Evolutionary conservation across 2,113 vertebrate species (phyloP).

Genomic region (Arvicanthis niloticus): DNA sequence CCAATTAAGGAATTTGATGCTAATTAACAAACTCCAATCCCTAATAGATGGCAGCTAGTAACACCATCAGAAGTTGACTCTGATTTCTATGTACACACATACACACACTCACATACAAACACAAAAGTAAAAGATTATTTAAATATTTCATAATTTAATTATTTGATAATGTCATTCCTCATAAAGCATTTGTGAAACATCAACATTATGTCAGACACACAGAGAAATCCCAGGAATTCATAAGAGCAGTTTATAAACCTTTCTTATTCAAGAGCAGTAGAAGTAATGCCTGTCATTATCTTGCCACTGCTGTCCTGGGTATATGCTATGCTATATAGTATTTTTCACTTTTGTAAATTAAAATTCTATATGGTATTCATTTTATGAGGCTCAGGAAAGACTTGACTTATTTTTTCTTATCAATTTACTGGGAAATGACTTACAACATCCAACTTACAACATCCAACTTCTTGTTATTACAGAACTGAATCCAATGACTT

Average conservation of each 20-base stretch:
- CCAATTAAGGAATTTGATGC: background rate
- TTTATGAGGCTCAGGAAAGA: background rate
- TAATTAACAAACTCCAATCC: background rate
- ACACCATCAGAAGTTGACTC: background rate
- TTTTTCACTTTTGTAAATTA: conserved; percentile 11
- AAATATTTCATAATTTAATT: background rate
- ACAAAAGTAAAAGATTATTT: background rate
- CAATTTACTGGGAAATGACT: background rate
- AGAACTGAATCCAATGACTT: background rate
- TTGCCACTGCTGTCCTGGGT: background rate
- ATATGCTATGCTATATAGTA: background rate
- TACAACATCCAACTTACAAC: background rate
- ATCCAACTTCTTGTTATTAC: background rate
- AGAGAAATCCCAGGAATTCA: background rate
- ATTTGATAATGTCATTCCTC: background rate
- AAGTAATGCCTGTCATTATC: background rate
- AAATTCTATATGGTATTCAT: background rate
- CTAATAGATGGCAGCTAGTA: background rate
- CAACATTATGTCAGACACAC: background rate
- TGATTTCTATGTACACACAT: background rate
- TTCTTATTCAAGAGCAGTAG: too few species aligned
- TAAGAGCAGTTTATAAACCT: background rate
- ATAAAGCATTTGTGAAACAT: conserved; percentile 3
- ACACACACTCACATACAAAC: background rate
- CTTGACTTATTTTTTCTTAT: background rate